phyloP scores from a whole-genome alignment of 2,797 vertebrate species.

The Eulemur mongoz region DNA sequence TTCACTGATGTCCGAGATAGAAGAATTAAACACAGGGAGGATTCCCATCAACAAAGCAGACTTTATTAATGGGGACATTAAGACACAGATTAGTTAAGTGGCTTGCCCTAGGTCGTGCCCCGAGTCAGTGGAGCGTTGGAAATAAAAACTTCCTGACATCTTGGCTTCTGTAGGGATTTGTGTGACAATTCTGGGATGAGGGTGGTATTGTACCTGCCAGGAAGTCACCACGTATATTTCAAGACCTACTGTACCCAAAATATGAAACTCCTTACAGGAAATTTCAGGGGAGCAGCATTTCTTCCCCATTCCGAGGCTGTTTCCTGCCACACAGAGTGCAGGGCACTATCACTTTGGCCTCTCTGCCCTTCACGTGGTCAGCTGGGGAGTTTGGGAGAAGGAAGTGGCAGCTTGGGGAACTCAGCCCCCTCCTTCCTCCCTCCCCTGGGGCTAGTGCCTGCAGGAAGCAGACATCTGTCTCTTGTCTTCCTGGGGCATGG shows the following conservation, averaged over 20 bases:
- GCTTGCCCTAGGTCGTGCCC: not conserved
- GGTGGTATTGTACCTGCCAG: not conserved
- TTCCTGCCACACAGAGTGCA: rapidly evolving
- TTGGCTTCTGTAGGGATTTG: not conserved
- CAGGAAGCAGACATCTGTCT: not conserved
- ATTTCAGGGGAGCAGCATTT: not conserved
- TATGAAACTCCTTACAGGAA: not conserved
- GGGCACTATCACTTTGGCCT: rapidly evolving
- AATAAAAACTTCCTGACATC: not conserved
- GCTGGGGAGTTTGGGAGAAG: not conserved
- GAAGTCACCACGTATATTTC: not conserved
- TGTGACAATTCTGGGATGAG: not conserved
- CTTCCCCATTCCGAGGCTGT: not conserved
- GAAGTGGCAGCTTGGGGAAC: not conserved
- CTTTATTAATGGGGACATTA: not conserved
- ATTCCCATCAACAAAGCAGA: not conserved
- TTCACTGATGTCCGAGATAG: not conserved
- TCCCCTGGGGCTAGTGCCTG: not conserved
- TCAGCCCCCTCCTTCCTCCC: too few species aligned
- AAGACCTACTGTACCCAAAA: not conserved
- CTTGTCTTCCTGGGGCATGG: rapidly evolving
- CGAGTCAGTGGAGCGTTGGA: not conserved
- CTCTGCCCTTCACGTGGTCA: not conserved
- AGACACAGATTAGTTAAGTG: not conserved
- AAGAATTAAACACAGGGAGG: not conserved